Conservation (phyloP, 2,797 vertebrate species). For the Sebastes steindachneri region DNA sequence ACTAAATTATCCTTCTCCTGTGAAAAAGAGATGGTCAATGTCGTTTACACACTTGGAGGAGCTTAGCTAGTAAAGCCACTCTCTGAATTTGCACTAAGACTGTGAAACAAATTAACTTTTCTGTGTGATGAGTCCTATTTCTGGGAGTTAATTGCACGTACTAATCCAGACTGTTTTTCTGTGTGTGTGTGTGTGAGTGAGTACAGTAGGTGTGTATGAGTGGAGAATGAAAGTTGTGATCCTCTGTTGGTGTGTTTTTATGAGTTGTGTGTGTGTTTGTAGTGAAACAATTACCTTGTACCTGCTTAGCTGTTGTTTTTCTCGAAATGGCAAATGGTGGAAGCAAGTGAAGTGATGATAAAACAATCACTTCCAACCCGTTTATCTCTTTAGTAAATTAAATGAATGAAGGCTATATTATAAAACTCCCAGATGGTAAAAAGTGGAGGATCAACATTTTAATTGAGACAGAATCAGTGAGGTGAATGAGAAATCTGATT, state of each 20-base stretch:
- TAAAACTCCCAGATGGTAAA: neutral
- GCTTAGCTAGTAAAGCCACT: constrained; percentile 54
- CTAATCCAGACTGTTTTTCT: constrained; percentile 40
- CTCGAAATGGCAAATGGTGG: neutral
- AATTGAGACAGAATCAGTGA: neutral
- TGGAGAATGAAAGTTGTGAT: neutral
- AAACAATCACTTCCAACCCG: neutral
- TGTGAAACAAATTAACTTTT: constrained; percentile 70
- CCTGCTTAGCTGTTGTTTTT: constrained; percentile 28
- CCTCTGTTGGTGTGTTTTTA: constrained; percentile 11
- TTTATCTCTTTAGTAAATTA: neutral
- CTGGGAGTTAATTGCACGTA: constrained; percentile 50
- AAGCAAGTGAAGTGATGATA: neutral
- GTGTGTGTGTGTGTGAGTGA: constrained; percentile 8
- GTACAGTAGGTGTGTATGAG: constrained; percentile 10
- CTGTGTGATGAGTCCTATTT: constrained; percentile 48
- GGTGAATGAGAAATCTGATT: neutral
- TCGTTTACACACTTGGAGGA: constrained; percentile 63
- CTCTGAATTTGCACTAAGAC: constrained; percentile 50
- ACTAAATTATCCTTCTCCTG: constrained; percentile 75
- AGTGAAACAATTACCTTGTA: constrained; percentile 10
- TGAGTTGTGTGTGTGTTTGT: neutral
- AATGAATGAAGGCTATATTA: neutral
- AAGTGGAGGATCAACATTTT: neutral
- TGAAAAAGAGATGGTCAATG: constrained; percentile 72